Conservation (phyloP, 2,113 vertebrate species). For the Chitala chitala region DNA sequence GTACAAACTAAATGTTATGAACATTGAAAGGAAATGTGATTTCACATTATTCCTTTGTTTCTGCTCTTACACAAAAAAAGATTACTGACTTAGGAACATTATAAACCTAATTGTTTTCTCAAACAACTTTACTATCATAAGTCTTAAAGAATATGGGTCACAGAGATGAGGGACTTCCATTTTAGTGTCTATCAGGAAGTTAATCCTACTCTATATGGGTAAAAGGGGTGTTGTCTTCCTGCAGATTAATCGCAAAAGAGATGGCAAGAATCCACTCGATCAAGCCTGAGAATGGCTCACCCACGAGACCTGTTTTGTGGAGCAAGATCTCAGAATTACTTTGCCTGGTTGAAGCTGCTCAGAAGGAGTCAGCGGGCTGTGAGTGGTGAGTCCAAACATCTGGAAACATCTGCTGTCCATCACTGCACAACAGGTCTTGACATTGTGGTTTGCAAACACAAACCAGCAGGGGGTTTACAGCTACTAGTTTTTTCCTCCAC, state of each 20-base stretch:
- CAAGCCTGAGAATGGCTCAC: neutral
- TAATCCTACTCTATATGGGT: neutral
- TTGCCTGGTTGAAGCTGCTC: neutral
- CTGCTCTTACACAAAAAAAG: neutral
- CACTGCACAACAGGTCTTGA: too few species aligned
- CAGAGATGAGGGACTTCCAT: neutral
- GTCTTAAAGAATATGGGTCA: neutral
- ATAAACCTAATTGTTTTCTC: too few species aligned
- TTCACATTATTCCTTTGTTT: neutral
- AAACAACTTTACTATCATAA: too few species aligned
- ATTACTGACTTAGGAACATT: too few species aligned
- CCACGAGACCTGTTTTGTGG: slow-evolving; percentile 18
- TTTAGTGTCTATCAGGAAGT: too few species aligned
- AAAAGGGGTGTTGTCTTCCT: neutral
- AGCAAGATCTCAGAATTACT: slow-evolving; percentile 38
- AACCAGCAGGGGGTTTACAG: too few species aligned
- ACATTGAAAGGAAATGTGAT: slow-evolving; percentile 12
- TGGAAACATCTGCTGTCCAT: too few species aligned
- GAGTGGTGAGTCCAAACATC: slow-evolving; percentile 24
- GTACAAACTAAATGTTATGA: neutral
- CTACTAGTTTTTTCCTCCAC: too few species aligned
- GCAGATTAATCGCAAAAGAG: slow-evolving; percentile 25
- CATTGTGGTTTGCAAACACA: too few species aligned
- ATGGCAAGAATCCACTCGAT: slow-evolving; percentile 30
- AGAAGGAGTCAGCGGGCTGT: neutral